Evolutionary conservation across 2,113 vertebrate genomes (phyloP).

Genomic region (Macrotus californicus): DNA sequence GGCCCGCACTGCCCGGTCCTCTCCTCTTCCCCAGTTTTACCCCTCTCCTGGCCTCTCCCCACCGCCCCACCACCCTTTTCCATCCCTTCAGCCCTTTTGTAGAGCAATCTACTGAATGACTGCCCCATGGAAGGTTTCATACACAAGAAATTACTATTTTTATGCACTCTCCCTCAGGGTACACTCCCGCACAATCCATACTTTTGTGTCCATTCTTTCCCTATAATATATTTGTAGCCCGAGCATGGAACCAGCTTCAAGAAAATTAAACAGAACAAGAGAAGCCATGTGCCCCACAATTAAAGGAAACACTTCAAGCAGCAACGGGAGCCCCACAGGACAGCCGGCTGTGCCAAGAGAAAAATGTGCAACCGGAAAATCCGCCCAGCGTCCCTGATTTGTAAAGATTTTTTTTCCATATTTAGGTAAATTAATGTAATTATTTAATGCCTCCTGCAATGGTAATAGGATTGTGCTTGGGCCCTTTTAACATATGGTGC

Average conservation of each 20-base stretch:
- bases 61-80: fast-evolving
- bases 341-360: conserved; percentile 79
- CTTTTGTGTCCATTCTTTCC: conserved; percentile 71
- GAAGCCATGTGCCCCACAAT: conserved; percentile 85
- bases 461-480: conserved; percentile 73
- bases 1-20: fast-evolving
- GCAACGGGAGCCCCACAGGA: conserved; percentile 89
- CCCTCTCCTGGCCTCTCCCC: not conserved
- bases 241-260: conserved; percentile 70
- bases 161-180: conserved; percentile 70
- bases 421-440: conserved; percentile 84
- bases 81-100: not conserved
- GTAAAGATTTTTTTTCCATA: conserved; percentile 86
- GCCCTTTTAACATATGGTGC: conserved; percentile 73
- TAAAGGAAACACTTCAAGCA: conserved; percentile 89
- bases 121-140: conserved; percentile 61
- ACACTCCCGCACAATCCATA: conserved; percentile 76
- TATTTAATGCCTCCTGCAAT: conserved; percentile 79
- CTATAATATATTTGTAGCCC: conserved; percentile 71
- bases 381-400: conserved; percentile 85
- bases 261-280: conserved; percentile 82
- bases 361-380: conserved; percentile 87
- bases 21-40: not conserved
- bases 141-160: conserved; percentile 78
- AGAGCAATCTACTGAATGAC: conserved; percentile 34